Conservation (phyloP, 2,113 vertebrate species). For the Cynocephalus volans region DNA sequence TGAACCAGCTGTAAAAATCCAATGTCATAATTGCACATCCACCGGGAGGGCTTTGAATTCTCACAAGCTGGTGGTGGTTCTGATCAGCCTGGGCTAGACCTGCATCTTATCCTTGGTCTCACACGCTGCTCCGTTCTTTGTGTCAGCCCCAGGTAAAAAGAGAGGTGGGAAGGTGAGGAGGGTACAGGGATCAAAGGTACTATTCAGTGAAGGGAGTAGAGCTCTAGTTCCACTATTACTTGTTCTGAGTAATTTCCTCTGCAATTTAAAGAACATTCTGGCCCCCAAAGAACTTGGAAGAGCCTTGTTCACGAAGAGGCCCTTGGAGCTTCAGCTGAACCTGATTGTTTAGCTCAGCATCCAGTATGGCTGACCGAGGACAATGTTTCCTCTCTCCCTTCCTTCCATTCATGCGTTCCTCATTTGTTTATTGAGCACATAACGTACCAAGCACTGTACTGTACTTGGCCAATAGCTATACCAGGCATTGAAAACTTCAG, state of each 20-base stretch:
- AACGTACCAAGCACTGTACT: background rate
- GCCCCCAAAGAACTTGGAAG: background rate
- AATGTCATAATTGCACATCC: background rate
- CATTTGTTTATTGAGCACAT: background rate
- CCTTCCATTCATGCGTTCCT: background rate
- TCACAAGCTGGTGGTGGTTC: background rate
- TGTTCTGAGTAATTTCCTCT: background rate
- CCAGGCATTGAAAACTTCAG: background rate
- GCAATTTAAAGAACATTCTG: conserved; percentile 1
- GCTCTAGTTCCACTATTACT: background rate
- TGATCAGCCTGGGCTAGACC: background rate
- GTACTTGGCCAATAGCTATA: background rate
- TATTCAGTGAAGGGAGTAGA: background rate
- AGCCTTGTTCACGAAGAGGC: background rate
- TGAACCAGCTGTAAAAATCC: background rate
- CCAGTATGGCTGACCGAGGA: background rate
- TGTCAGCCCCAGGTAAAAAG: background rate
- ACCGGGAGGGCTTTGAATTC: background rate
- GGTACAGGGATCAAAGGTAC: background rate
- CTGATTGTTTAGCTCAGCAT: background rate
- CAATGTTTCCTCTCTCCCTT: background rate
- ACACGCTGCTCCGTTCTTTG: background rate
- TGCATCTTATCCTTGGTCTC: background rate
- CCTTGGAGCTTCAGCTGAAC: background rate
- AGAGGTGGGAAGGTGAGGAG: background rate